Evolutionary conservation across 2,888 invertebrate species (phyloP).

Genomic region (Pyrrhia umbra): DNA sequence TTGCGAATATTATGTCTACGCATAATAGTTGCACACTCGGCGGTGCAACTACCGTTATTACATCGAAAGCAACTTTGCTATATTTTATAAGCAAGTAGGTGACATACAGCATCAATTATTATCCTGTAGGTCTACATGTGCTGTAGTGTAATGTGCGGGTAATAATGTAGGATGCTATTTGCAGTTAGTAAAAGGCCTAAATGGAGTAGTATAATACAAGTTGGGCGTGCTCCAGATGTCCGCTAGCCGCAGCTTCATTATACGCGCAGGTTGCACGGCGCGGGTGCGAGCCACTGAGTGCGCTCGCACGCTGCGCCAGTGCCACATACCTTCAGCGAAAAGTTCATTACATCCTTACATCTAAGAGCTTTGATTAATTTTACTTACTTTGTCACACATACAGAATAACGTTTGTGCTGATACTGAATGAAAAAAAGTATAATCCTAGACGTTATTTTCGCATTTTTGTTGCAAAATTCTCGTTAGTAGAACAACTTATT

Average conservation of each 20-base stretch:
- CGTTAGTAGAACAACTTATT: background rate
- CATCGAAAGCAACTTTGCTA: no score
- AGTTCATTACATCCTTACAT: no score
- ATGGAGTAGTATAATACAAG: conserved; percentile 3
- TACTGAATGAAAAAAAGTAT: no score
- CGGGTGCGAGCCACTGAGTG: background rate
- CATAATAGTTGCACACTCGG: no score
- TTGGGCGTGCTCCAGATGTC: conserved; percentile 14
- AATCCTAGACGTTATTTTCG: background rate
- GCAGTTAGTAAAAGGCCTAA: conserved; percentile 1
- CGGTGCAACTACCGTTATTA: no score
- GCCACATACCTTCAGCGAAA: no score
- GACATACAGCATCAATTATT: background rate
- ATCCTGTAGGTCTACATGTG: no score
- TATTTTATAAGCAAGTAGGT: no score
- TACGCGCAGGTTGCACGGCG: conserved; percentile 22
- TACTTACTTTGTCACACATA: no score
- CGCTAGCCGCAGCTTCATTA: conserved; percentile 28
- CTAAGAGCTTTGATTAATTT: no score
- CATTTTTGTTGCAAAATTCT: background rate
- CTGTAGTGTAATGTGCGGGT: background rate
- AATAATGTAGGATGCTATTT: conserved; percentile 1
- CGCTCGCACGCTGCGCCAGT: background rate
- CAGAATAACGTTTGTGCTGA: no score
- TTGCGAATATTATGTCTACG: no score